These are phyloP conservation scores for Syrphus vitripennis DNA, from an alignment of 2,888 invertebrate genomes.

Conservation along the genomic window DNA sequence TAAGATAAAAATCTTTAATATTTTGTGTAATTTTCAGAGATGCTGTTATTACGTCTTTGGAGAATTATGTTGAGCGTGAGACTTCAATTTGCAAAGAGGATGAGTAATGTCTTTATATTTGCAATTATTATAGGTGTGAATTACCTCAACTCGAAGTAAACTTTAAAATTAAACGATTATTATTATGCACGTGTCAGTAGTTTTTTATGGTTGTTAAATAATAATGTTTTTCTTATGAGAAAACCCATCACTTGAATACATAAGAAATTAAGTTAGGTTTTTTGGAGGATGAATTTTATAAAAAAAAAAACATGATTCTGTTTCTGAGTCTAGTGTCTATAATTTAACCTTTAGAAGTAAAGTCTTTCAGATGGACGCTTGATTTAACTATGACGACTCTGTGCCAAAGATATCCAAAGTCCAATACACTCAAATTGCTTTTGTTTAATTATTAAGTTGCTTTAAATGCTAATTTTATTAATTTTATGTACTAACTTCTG, in stretches of 20 bases:
- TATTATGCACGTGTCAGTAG: neutral
- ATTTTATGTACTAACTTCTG: no score
- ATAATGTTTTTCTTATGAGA: neutral
- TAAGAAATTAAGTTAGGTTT: neutral
- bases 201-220: neutral
- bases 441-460: no score
- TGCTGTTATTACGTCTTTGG: neutral
- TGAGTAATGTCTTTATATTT: neutral
- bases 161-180: neutral
- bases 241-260: no score
- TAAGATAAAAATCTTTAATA: constrained; percentile 34
- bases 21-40: constrained; percentile 5
- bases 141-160: neutral
- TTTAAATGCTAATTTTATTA: no score
- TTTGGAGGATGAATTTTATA: neutral
- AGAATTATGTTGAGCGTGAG: constrained; percentile 4
- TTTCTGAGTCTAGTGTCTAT: no score
- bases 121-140: neutral
- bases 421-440: no score
- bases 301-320: neutral
- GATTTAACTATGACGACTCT: no score
- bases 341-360: no score
- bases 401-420: no score
- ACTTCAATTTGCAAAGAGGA: neutral
- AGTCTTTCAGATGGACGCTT: no score